Evolutionary conservation across 2,113 vertebrate species (phyloP).

Genomic region (Aleadryas rufinucha): DNA sequence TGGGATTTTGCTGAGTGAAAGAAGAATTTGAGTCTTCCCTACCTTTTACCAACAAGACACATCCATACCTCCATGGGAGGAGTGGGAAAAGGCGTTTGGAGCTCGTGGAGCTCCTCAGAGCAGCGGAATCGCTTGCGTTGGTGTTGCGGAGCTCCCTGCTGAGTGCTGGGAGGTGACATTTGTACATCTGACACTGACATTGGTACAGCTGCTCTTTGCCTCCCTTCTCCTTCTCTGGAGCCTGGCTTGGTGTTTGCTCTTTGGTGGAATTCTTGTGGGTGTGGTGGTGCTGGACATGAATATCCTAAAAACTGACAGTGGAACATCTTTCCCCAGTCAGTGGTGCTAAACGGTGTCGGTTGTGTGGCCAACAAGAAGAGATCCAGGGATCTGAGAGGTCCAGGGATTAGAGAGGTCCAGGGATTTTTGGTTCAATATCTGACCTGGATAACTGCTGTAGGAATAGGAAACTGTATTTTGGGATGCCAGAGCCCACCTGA

Average conservation of each 20-base stretch:
- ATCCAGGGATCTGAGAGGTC: not conserved
- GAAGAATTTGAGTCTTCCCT: not conserved
- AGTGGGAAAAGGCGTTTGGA: not conserved
- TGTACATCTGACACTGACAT: no score
- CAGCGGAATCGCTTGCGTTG: not conserved
- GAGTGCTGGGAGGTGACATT: not conserved
- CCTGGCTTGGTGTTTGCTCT: not conserved
- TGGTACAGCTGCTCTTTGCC: rapidly evolving
- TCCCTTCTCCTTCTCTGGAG: not conserved
- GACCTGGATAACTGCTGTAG: not conserved
- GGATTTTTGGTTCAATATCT: not conserved
- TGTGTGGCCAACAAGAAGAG: not conserved
- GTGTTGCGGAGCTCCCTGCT: rapidly evolving
- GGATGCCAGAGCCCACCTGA: not conserved
- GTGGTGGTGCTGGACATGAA: not conserved
- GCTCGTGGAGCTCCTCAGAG: not conserved
- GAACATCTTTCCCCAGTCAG: not conserved
- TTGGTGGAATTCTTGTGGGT: not conserved
- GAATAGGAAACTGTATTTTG: not conserved
- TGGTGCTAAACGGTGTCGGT: no score
- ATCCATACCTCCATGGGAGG: rapidly evolving
- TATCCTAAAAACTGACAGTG: not conserved
- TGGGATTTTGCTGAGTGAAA: not conserved
- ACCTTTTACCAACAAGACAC: rapidly evolving
- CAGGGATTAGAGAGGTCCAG: not conserved